phyloP scores from a whole-genome alignment of 1,140 invertebrate species.

The Metopolophium dirhodum region DNA sequence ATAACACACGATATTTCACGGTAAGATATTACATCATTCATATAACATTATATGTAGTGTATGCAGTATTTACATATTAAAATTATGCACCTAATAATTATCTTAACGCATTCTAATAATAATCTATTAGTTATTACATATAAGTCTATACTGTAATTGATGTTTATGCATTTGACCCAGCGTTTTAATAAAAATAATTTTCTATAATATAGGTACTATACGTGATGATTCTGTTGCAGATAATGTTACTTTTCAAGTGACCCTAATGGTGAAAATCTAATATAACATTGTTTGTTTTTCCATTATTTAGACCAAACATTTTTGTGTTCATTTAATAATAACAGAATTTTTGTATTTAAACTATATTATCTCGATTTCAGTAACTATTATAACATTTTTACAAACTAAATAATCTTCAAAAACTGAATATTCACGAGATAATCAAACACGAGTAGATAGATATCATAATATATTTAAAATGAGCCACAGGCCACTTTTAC shows the following conservation, averaged over 20 bases:
- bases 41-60: too few species aligned
- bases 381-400: background rate
- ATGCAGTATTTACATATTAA: too few species aligned
- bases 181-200: constrained; percentile 4
- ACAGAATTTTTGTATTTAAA: background rate
- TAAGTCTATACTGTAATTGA: background rate
- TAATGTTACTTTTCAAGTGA: background rate
- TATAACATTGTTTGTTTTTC: too few species aligned
- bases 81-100: background rate
- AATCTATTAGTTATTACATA: background rate
- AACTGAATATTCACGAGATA: background rate
- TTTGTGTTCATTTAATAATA: background rate
- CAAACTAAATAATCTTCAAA: background rate
- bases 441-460: background rate
- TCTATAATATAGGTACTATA: background rate
- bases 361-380: background rate
- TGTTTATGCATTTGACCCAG: background rate
- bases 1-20: too few species aligned
- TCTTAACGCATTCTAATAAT: background rate
- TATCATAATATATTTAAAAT: background rate
- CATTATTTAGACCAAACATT: background rate
- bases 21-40: too few species aligned
- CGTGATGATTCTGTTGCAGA: background rate
- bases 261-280: too few species aligned
- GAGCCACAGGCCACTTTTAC: background rate